Conservation (phyloP, 2,797 vertebrate species). For the Chelonia mydas region DNA sequence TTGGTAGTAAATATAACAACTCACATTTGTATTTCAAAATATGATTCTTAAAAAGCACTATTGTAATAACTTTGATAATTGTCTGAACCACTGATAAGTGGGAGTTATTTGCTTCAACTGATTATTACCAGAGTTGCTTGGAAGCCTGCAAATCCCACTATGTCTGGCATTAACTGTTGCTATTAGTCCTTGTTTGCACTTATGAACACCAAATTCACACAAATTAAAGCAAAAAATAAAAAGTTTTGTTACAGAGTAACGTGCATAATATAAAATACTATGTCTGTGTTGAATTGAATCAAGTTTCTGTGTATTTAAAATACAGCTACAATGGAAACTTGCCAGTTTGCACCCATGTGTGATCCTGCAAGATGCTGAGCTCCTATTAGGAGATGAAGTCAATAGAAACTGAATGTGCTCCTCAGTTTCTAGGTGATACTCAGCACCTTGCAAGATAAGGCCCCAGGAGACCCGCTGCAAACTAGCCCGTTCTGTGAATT, state of each 20-base stretch:
- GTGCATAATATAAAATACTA: slow-evolving; percentile 16
- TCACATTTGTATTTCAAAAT: slow-evolving; percentile 74
- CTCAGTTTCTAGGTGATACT: background rate
- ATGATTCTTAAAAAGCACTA: slow-evolving; percentile 68
- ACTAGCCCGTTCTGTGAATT: background rate
- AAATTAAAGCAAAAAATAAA: slow-evolving; percentile 29
- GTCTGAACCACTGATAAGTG: slow-evolving; percentile 52
- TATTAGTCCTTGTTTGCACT: slow-evolving; percentile 44
- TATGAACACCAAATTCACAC: slow-evolving; percentile 52
- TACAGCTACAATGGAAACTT: background rate
- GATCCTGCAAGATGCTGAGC: background rate
- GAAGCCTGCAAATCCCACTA: background rate
- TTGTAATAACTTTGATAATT: slow-evolving; percentile 71
- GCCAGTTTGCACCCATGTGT: background rate
- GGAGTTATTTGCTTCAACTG: slow-evolving; percentile 35
- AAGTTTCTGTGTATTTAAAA: background rate
- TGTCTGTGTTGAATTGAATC: slow-evolving; percentile 36
- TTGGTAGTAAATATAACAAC: slow-evolving; percentile 75
- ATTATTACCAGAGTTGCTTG: background rate
- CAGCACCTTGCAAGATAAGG: background rate
- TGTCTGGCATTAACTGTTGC: background rate
- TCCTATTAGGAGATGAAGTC: background rate
- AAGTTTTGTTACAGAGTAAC: slow-evolving; percentile 10
- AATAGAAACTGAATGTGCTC: background rate
- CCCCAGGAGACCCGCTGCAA: background rate